A percentile compares a stretch with the other conserved stretches of the same genome.
Evolutionary conservation across 2,888 invertebrate species (phyloP).

Genomic region (Ellobium chinense): DNA sequence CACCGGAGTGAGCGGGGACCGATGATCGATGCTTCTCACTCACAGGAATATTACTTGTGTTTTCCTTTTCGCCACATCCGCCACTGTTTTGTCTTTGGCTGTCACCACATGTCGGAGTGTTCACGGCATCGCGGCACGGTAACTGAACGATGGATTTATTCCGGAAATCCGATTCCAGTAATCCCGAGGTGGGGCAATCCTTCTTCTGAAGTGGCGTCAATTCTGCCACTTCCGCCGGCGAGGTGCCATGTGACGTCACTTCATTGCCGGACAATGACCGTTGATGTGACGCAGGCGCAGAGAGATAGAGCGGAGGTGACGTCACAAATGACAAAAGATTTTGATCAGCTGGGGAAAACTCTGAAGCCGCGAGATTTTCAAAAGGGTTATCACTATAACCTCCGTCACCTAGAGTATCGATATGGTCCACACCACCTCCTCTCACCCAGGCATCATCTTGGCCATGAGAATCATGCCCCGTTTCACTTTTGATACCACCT

Average conservation of each 20-base stretch:
- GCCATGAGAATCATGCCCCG: not conserved
- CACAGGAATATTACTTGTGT: not conserved
- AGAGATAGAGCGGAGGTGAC: not conserved
- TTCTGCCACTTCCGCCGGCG: no score
- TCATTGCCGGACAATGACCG: not conserved
- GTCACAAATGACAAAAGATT: no score
- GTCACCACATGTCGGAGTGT: not conserved
- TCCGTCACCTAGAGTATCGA: not conserved
- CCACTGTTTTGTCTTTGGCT: not conserved
- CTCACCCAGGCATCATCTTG: not conserved
- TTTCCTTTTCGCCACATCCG: not conserved
- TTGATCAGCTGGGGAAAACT: no score
- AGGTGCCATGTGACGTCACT: no score
- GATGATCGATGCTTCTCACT: slow-evolving; percentile 6
- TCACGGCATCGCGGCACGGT: not conserved
- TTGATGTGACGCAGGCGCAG: not conserved
- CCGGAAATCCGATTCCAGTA: not conserved
- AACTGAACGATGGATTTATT: not conserved
- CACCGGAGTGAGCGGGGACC: not conserved
- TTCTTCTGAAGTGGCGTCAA: not conserved
- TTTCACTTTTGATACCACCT: not conserved
- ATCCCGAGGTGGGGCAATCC: no score
- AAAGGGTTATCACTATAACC: not conserved
- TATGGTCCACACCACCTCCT: no score
- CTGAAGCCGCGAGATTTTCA: not conserved